A percentile compares a stretch with the other conserved stretches of the same genome.
These are phyloP conservation scores for Empis livida DNA, from an alignment of 2,888 invertebrate species.

Conservation along the genomic window DNA sequence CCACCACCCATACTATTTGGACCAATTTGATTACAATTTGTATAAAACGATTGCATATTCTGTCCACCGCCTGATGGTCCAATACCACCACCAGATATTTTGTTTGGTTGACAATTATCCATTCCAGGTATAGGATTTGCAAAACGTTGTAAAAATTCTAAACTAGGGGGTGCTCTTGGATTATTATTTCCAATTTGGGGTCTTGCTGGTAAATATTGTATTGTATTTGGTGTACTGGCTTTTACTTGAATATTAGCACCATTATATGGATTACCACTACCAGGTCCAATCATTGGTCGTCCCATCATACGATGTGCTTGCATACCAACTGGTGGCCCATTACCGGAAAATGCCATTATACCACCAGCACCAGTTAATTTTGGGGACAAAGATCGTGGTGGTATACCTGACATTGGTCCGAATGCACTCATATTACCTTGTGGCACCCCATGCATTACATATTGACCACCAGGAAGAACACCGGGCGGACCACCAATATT, in stretches of 20 bases:
- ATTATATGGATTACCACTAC: conserved; percentile 44
- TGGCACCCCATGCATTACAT: conserved; percentile 18
- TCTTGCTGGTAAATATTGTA: conserved; percentile 92
- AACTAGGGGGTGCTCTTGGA: conserved; percentile 70
- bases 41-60: conserved; percentile 23
- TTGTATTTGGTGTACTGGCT: conserved; percentile 93
- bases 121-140: conserved; percentile 49
- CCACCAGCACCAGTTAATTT: conserved; percentile 47
- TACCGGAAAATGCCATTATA: conserved; percentile 24
- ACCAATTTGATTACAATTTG: conserved; percentile 31
- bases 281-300: conserved; percentile 45
- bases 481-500: conserved; percentile 12
- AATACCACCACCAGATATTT: conserved; percentile 8
- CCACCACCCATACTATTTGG: conserved; percentile 23
- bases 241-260: conserved; percentile 76
- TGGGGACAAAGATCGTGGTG: conserved; percentile 44
- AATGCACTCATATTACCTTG: conserved; percentile 19
- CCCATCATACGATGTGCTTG: conserved; percentile 46
- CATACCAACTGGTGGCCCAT: conserved; percentile 16
- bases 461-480: conserved; percentile 14
- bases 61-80: conserved; percentile 13
- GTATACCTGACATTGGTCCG: conserved; percentile 33
- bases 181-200: conserved; percentile 66
- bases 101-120: conserved; percentile 9
- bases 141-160: conserved; percentile 81